Evolutionary conservation across 35 echinoderm and acorn worm species (phyloP).

Genomic region (Lytechinus pictus): DNA sequence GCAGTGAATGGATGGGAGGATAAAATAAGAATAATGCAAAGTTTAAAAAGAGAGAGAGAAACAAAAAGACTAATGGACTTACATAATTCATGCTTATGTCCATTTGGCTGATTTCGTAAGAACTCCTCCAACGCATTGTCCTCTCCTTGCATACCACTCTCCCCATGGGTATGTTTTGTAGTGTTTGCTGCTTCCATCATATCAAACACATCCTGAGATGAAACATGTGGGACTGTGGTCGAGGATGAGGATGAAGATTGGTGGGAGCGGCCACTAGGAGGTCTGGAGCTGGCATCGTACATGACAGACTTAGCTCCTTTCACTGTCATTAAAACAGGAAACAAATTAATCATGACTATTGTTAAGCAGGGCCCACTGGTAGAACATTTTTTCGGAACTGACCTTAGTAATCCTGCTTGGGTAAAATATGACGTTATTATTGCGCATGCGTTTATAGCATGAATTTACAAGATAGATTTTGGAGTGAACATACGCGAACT

Average conservation of each 20-base stretch:
- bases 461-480: too few species aligned
- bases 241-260: conserved; percentile 17
- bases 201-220: conserved; percentile 49
- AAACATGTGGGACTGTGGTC: conserved; percentile 14
- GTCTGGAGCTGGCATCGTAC: conserved; percentile 68
- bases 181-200: conserved; percentile 56
- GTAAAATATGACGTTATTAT: too few species aligned
- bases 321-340: conserved; percentile 51
- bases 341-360: background rate
- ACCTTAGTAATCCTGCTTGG: too few species aligned
- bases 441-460: too few species aligned
- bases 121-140: conserved; percentile 65
- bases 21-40: too few species aligned
- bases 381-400: too few species aligned
- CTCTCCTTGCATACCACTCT: background rate
- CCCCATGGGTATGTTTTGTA: background rate
- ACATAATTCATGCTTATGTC: conserved; percentile 65
- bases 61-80: background rate
- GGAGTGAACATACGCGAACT: too few species aligned
- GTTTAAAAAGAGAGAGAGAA: too few species aligned
- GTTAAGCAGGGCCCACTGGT: too few species aligned
- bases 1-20: too few species aligned
- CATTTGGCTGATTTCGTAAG: conserved; percentile 51
- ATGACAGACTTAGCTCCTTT: conserved; percentile 66
- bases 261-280: conserved; percentile 54